A percentile compares a stretch with the other conserved stretches of the same genome.
Evolutionary conservation across 2,888 invertebrate species (phyloP).

Genomic region (Eupithecia inturbata): DNA sequence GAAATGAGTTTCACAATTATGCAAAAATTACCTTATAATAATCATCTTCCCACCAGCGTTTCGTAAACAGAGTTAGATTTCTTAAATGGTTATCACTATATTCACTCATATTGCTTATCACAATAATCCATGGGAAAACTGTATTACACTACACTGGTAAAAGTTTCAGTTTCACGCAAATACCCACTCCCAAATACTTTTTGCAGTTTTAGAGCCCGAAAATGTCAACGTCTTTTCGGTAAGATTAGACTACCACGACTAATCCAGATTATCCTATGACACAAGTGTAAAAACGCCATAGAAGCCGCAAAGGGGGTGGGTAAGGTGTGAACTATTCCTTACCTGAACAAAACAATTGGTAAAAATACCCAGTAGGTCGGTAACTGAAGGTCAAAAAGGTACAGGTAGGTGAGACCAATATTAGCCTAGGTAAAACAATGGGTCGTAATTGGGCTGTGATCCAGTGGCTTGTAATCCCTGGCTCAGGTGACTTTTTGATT

Average conservation of each 20-base stretch:
- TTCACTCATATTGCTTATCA: conserved; percentile 50
- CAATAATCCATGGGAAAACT: not conserved
- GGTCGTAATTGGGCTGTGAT: conserved; percentile 15
- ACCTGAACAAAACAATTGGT: conserved; percentile 53
- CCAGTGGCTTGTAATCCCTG: conserved; percentile 17
- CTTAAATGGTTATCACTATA: conserved; percentile 58
- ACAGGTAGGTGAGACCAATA: conserved; percentile 18
- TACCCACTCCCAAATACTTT: not conserved
- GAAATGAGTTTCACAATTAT: conserved; percentile 14
- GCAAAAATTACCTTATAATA: conserved; percentile 61
- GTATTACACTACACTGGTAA: not conserved
- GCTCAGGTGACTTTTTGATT: conserved; percentile 25
- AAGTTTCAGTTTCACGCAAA: not conserved
- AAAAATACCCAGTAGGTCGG: conserved; percentile 4
- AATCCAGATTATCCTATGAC: conserved; percentile 60
- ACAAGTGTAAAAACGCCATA: conserved; percentile 55
- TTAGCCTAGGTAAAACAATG: conserved; percentile 14
- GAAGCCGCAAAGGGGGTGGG: conserved; percentile 56
- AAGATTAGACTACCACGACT: conserved; percentile 53
- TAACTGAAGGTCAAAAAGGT: conserved; percentile 5
- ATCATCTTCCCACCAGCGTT: conserved; percentile 75
- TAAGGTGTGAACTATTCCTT: conserved; percentile 43
- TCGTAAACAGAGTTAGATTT: conserved; percentile 67
- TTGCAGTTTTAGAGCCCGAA: conserved; percentile 6
- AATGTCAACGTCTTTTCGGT: conserved; percentile 42